Base-by-base conservation (phyloP, 1,140 invertebrate species). In the Lucilia cuprina region DNA sequence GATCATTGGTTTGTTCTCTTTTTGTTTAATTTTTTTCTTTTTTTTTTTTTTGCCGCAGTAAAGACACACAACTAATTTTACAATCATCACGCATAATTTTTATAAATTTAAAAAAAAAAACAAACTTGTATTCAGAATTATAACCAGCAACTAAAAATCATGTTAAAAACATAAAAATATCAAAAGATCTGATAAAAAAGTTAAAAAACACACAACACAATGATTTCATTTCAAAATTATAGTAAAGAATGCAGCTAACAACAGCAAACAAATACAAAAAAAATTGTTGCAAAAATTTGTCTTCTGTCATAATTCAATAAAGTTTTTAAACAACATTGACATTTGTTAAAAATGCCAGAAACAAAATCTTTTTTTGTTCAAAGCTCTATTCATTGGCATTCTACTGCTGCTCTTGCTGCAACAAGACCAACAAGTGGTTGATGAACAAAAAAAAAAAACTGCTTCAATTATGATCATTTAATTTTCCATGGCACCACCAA, bases 241-340 rank as follows among this genome's bases (percentile, higher is more conserved):
- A 41, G 41, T 41, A 41, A 41, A 41, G 41, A 60, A 60, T 70
- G 65, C 65, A 70, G n/a, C 14, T 4, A 75, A 74, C 70, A 8
- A 30, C 25, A 74, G 30, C 7, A 75, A 75, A 55, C 25, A 78
- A n/a, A n/a, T n/a, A n/a, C n/a, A n/a, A 47, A 41, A 78, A 35
- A n/a, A 41, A 41, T 47, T 78, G 35, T 78, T 78, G 35, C n/a
- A 49, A 80, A 80, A 80, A 80, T 80, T 25, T 80, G 77, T 80
- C 77, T 80, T 80, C 41, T 80, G 77, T 80, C 77, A 80, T 80
- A 80, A 80, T 80, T 80, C 77, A 80, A 80, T 80, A 80, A 80
- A 80, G 77, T 80, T 80, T 80, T 80, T 80, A 80, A 80, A 9
- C 77, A 80, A 49, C 35, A 19, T 80, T 80, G 77, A 80, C 77